Conservation (phyloP, 2,888 invertebrate species). For the Drosophila quasianomalipes region DNA sequence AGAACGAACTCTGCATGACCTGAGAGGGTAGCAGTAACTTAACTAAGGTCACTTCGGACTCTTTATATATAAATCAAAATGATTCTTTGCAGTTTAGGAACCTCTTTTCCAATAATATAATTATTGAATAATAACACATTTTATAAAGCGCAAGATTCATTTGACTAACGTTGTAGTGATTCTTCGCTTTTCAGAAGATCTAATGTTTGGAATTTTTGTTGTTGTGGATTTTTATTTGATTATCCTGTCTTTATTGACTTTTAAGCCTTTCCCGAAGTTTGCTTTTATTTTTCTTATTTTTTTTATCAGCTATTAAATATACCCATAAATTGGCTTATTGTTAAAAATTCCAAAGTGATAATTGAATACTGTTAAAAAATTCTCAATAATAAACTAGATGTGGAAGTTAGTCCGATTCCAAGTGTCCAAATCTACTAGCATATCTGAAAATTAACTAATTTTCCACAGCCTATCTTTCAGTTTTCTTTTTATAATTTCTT, state of each 20-base stretch:
- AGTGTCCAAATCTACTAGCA: neutral
- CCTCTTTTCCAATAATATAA: neutral
- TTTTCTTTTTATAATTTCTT: neutral
- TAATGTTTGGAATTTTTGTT: neutral
- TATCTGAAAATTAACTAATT: too few relatives aligned
- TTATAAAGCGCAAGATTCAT: neutral
- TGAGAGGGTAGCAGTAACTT: slow-evolving; percentile 4
- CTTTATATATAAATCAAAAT: neutral
- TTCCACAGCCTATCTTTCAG: neutral
- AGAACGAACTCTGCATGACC: slow-evolving; percentile 40
- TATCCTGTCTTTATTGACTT: neutral
- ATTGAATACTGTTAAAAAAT: neutral
- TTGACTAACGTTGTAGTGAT: neutral
- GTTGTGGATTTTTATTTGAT: neutral
- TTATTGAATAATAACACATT: neutral
- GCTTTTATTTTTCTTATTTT: neutral
- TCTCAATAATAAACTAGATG: neutral
- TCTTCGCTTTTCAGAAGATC: neutral
- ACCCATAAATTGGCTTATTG: neutral
- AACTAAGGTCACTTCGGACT: neutral
- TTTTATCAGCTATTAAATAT: neutral
- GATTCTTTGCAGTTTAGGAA: neutral
- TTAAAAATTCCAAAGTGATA: neutral
- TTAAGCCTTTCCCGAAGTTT: neutral
- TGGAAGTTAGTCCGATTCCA: neutral